phyloP scores from a whole-genome alignment of 1,140 invertebrate genomes.

The Parapsyche elsis region DNA sequence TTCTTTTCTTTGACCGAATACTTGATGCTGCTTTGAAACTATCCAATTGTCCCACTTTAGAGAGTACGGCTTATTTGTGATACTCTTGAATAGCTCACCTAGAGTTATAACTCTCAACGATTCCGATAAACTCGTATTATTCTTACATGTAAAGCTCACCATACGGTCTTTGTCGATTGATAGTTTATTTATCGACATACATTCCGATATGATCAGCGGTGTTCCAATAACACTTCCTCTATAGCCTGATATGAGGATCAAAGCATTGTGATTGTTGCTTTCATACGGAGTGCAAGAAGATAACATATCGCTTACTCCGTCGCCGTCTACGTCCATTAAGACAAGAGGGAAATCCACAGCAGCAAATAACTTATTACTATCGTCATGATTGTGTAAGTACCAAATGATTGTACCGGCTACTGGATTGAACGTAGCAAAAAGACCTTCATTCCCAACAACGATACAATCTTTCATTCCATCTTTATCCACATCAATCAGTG shows the following conservation, averaged over 20 bases:
- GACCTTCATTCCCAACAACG: slow-evolving; percentile 74
- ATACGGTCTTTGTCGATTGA: slow-evolving; percentile 58
- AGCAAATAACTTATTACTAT: slow-evolving; percentile 65
- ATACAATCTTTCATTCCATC: slow-evolving; percentile 79
- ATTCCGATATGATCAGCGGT: slow-evolving; percentile 66
- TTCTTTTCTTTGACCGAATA: slow-evolving; percentile 67
- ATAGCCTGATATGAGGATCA: slow-evolving; percentile 74
- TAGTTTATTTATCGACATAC: slow-evolving; percentile 63
- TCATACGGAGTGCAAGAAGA: slow-evolving; percentile 67
- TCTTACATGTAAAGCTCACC: slow-evolving; percentile 66
- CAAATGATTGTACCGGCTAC: slow-evolving; percentile 74
- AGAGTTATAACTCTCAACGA: slow-evolving; percentile 58
- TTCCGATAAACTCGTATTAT: slow-evolving; percentile 60
- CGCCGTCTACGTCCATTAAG: slow-evolving; percentile 77
- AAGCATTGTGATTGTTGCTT: slow-evolving; percentile 68
- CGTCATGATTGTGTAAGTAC: slow-evolving; percentile 70
- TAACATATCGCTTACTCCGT: slow-evolving; percentile 76
- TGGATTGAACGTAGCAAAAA: slow-evolving; percentile 76
- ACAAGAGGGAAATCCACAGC: slow-evolving; percentile 75
- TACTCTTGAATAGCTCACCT: slow-evolving; percentile 61
- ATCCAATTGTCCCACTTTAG: slow-evolving; percentile 58
- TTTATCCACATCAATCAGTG: slow-evolving; percentile 74
- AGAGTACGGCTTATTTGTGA: slow-evolving; percentile 60
- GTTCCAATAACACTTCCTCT: slow-evolving; percentile 71
- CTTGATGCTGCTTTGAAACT: slow-evolving; percentile 60